These are phyloP conservation scores for Mustela lutreola DNA, from an alignment of 2,113 vertebrate species.

Conservation along the genomic window DNA sequence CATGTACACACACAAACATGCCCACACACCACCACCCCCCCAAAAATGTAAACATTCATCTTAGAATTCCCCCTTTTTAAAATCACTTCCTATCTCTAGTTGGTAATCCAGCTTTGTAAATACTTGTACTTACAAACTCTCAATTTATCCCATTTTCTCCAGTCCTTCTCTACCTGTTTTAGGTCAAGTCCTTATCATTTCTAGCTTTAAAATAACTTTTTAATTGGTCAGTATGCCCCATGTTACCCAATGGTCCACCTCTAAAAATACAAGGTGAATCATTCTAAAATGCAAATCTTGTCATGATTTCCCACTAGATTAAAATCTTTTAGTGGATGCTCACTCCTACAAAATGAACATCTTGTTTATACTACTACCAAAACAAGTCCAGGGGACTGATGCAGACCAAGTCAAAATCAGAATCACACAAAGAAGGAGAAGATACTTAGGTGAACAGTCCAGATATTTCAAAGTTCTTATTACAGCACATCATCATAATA, in stretches of 20 bases:
- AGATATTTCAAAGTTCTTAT: conserved; percentile 38
- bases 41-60: neutral
- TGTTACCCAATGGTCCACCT: neutral
- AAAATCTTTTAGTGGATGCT: neutral
- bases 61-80: neutral
- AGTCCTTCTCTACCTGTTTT: neutral
- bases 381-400: neutral
- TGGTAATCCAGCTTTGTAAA: neutral
- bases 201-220: neutral
- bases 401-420: conserved; percentile 20
- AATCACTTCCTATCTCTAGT: conserved; percentile 1
- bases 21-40: too few species aligned
- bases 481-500: conserved; percentile 13
- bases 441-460: neutral
- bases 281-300: neutral
- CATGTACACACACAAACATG: neutral
- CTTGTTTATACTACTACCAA: neutral
- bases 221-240: neutral
- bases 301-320: neutral
- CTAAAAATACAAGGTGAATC: neutral
- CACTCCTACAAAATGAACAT: neutral
- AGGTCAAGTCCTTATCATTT: neutral
- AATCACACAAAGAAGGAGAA: conserved; percentile 9
- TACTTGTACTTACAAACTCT: neutral
- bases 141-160: neutral